Conservation (phyloP, 1,140 invertebrate genomes). For the Lepidurus couesii region DNA sequence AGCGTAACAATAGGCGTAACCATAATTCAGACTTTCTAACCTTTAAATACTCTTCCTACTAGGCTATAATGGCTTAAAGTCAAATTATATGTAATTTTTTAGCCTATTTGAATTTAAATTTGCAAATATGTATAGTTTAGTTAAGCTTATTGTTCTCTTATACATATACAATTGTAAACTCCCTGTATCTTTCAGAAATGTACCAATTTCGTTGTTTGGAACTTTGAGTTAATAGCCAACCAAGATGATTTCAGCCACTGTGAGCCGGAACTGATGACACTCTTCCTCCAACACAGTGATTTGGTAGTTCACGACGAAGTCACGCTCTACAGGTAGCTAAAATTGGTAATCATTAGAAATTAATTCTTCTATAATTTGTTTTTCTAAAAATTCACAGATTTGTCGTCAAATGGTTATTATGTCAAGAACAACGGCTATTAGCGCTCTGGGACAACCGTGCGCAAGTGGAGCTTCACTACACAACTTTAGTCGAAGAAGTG, state of each 20-base stretch:
- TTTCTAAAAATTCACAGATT: neutral
- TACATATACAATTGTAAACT: no score
- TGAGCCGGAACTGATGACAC: constrained; percentile 69
- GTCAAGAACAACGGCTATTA: neutral
- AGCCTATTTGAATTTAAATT: no score
- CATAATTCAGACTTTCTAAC: neutral
- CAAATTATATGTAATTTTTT: no score
- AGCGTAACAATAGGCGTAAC: no score
- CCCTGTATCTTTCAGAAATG: constrained; percentile 50
- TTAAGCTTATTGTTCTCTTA: no score
- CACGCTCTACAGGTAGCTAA: constrained; percentile 52
- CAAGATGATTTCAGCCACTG: constrained; percentile 74
- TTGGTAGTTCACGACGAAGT: constrained; percentile 87
- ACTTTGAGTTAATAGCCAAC: constrained; percentile 74
- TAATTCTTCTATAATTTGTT: neutral
- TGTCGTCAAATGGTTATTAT: neutral
- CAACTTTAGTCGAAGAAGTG: constrained; percentile 54
- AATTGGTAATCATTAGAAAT: neutral
- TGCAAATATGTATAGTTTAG: no score
- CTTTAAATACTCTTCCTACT: no score
- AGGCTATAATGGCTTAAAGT: no score
- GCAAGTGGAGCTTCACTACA: constrained; percentile 28
- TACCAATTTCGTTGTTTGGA: constrained; percentile 84
- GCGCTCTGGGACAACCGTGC: neutral
- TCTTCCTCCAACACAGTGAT: constrained; percentile 73